Evolutionary conservation across 1,140 invertebrate species (phyloP).

Genomic region (Lethocerus indicus): DNA sequence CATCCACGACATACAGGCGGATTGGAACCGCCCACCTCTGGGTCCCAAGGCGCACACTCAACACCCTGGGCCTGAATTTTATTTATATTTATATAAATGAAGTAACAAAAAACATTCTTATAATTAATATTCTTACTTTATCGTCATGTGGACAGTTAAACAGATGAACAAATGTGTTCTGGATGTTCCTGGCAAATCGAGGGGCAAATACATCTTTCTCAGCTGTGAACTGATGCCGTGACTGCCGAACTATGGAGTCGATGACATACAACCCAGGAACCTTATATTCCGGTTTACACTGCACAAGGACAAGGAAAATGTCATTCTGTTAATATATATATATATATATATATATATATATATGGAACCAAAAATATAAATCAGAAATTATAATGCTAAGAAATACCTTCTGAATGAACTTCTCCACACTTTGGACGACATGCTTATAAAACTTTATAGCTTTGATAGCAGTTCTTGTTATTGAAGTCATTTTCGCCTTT

Average conservation of each 20-base stretch:
- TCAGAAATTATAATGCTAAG: not conserved
- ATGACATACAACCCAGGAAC: slow-evolving; percentile 97
- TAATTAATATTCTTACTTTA: slow-evolving; percentile 42
- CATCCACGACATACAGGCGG: too few relatives aligned
- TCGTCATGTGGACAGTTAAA: slow-evolving; percentile 89
- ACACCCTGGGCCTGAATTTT: too few relatives aligned
- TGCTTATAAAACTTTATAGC: slow-evolving; percentile 99
- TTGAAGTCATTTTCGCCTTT: slow-evolving; percentile 95
- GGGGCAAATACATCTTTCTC: slow-evolving; percentile 98
- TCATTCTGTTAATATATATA: not conserved
- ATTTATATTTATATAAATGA: too few relatives aligned
- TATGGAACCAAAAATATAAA: not conserved
- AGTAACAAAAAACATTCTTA: not conserved
- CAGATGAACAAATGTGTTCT: slow-evolving; percentile 82
- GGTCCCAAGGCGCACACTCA: too few relatives aligned
- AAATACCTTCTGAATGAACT: slow-evolving; percentile 77
- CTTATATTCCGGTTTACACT: slow-evolving; percentile 96
- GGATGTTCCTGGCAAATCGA: slow-evolving; percentile 90
- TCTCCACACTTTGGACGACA: slow-evolving; percentile 98
- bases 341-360: not conserved
- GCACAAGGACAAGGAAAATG: slow-evolving; percentile 22
- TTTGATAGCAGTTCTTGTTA: slow-evolving; percentile 92
- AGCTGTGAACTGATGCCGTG: slow-evolving; percentile 86
- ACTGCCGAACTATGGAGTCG: slow-evolving; percentile 95
- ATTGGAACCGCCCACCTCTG: too few relatives aligned